phyloP scores from a whole-genome alignment of 2,797 vertebrate genomes.

The Danio choprae region DNA sequence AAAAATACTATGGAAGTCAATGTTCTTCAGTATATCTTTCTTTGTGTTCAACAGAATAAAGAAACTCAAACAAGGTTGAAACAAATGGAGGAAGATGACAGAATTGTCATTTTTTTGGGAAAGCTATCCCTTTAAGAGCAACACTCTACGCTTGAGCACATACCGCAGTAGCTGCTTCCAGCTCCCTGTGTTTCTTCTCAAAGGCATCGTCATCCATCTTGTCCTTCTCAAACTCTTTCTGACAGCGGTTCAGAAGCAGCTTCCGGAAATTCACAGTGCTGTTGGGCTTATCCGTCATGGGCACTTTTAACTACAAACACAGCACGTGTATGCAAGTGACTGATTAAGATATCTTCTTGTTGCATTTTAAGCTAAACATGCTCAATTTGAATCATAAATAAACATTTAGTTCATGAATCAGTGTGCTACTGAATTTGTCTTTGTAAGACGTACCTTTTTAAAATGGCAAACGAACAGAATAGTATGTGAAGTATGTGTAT shows the following conservation, averaged over 20 bases:
- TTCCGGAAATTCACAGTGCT: slow-evolving; percentile 90
- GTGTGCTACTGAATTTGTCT: background rate
- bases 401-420: background rate
- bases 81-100: no score
- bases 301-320: slow-evolving; percentile 82
- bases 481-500: no score
- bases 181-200: slow-evolving; percentile 88
- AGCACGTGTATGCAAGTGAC: background rate
- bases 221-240: slow-evolving; percentile 91
- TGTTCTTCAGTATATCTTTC: no score
- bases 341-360: background rate
- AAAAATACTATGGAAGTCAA: no score
- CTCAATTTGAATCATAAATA: background rate
- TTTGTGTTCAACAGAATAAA: no score
- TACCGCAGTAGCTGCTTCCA: slow-evolving; percentile 77
- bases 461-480: no score
- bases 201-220: slow-evolving; percentile 88
- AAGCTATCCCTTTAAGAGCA: no score
- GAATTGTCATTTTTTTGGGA: no score
- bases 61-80: no score
- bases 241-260: slow-evolving; percentile 87
- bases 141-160: slow-evolving; percentile 5
- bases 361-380: background rate
- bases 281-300: slow-evolving; percentile 88
- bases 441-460: no score